These are phyloP conservation scores for Beroe forskalii DNA, from an alignment of 37 sponge, comb jelly and placozoan genomes.

Conservation along the genomic window DNA sequence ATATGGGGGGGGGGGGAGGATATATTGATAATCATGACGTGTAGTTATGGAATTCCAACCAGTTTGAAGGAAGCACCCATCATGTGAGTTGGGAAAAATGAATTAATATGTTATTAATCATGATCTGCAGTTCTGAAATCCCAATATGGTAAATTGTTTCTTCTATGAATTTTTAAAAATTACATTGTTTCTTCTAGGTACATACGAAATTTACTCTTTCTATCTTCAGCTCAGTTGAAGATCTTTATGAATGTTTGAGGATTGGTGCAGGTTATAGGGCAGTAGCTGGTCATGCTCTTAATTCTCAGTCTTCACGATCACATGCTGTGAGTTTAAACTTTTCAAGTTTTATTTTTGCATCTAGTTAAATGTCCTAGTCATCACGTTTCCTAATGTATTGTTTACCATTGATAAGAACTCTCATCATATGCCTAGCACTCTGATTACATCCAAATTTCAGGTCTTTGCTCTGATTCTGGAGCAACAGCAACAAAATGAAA, in stretches of 20 bases:
- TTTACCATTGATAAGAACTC: too few species aligned
- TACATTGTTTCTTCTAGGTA: too few species aligned
- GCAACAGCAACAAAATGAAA: neutral
- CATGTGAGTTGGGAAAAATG: constrained; percentile 7
- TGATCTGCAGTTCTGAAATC: too few species aligned
- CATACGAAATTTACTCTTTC: neutral
- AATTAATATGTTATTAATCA: too few species aligned
- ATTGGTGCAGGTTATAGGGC: constrained; percentile 15
- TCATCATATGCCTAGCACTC: too few species aligned
- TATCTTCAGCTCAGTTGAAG: neutral
- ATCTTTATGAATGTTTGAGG: constrained; percentile 2
- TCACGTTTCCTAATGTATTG: too few species aligned
- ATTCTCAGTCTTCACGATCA: constrained; percentile 52
- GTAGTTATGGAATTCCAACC: neutral
- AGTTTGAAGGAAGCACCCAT: constrained; percentile 25
- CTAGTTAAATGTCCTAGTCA: too few species aligned
- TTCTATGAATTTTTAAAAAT: too few species aligned
- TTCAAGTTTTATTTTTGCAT: too few species aligned
- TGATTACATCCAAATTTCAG: constrained; percentile 5
- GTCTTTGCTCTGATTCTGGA: constrained; percentile 52
- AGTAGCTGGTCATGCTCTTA: constrained; percentile 60
- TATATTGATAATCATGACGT: neutral
- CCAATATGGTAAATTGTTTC: too few species aligned
- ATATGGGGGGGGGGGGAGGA: neutral
- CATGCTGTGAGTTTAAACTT: constrained; percentile 57